A percentile compares a stretch with the other conserved stretches of the same genome.
Evolutionary conservation across 1,140 invertebrate species (phyloP).

Genomic region (Chironomus striatipennis): DNA sequence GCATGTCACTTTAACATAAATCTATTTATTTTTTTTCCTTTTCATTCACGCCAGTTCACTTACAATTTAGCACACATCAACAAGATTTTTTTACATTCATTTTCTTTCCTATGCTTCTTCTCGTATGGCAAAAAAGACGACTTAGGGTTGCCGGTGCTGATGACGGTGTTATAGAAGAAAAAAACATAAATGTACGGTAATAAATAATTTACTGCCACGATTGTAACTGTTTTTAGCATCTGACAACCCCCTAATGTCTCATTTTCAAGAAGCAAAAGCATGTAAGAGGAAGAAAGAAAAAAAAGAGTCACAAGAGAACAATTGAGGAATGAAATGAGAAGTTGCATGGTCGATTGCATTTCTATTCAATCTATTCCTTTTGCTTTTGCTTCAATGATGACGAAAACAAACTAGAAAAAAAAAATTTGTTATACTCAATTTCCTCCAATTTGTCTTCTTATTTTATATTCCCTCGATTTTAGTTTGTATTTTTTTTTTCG

Average conservation of each 20-base stretch:
- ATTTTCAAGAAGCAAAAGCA: background rate
- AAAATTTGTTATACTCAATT: background rate
- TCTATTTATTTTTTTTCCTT: background rate
- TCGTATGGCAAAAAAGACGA: too few relatives aligned
- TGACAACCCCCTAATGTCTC: background rate
- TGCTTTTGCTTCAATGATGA: background rate
- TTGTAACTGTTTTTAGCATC: background rate
- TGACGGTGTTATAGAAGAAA: background rate
- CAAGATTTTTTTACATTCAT: background rate
- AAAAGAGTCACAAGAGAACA: background rate
- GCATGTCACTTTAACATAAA: too few relatives aligned
- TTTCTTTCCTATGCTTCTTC: background rate
- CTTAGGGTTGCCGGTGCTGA: background rate
- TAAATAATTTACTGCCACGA: background rate
- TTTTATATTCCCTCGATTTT: too few relatives aligned
- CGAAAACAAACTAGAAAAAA: background rate
- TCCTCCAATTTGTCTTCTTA: background rate
- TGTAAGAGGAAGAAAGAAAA: background rate
- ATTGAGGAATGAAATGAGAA: slow-evolving; percentile 4
- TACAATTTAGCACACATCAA: background rate
- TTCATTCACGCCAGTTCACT: background rate
- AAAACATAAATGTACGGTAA: background rate
- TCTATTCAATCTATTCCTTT: background rate
- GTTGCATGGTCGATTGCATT: slow-evolving; percentile 6
- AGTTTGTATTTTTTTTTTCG: too few relatives aligned